Evolutionary conservation across 2,113 vertebrate genomes (phyloP), one percentile per base, ranked within the genome.

Genomic region (Daubentonia madagascariensis): DNA sequence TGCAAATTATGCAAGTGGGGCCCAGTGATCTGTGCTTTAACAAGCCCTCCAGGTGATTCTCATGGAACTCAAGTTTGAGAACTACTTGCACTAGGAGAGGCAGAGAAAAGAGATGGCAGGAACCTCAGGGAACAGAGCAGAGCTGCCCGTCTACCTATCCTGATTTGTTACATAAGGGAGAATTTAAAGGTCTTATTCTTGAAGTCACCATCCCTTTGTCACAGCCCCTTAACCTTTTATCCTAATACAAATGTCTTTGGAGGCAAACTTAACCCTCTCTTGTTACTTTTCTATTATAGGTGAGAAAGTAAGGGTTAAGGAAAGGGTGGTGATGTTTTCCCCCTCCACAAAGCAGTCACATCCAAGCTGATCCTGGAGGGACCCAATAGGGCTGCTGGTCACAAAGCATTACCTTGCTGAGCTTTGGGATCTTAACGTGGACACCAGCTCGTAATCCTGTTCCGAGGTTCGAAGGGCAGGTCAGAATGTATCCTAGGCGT

Each of bases 381-480:
- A 91, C 35, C 57, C 70, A 35, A 63, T 11, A 50, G 48, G 37
- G 59, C 32, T 18, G 9, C 67, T 14, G 61, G 23, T 28, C 37
- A 25, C 0, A 1, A 1, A 20, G 18, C 0, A 0, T 86, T 98
- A 99, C 99, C 99, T 99, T 99, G 98, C 99, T 99, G 85, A 99
- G 99, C 78, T 89, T 96, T 13, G 99, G 99, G 98, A 99, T 99
- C 84, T 98, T 99, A 72, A 99, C 99, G 0, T 99, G 99, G 75
- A 99, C 99, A 45, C 99, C 99, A 2, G 99, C 99, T 2, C 99
- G 99, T 80, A 99, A 98, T 37, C 99, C 99, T 0, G 99, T 99
- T 94, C 99, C 99, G 8, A 99, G 99, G 97, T 99, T 99, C 30
- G 99, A 99, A 86, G 99, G 99, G 95, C 99, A 99, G 95, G 99